These are phyloP conservation scores for Origma solitaria DNA, from an alignment of 2,113 vertebrate species.

Conservation along the genomic window DNA sequence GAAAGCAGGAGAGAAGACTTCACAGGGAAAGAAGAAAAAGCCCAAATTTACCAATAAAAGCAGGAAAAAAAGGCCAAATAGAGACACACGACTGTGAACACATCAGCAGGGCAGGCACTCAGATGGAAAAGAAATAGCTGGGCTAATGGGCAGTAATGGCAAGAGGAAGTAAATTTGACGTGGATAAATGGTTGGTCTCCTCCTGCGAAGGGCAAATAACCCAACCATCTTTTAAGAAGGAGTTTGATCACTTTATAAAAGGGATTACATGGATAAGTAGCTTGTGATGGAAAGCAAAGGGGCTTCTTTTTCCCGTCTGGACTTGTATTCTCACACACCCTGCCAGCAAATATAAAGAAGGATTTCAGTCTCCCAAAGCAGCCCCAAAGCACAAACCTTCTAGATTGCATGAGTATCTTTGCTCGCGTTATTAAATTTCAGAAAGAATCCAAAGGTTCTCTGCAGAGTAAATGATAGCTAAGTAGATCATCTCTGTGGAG, in stretches of 20 bases:
- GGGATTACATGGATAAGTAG: conserved; percentile 49
- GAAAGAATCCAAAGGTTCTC: conserved; percentile 56
- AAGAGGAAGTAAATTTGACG: not conserved
- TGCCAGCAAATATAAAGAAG: conserved; percentile 51
- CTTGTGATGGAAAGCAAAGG: conserved; percentile 24
- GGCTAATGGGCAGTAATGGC: conserved; percentile 11
- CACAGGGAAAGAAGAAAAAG: not conserved
- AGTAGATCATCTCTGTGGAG: conserved; percentile 57
- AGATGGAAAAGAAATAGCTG: conserved; percentile 6
- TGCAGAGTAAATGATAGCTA: conserved; percentile 61
- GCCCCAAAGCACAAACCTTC: conserved; percentile 37
- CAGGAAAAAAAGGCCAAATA: not conserved
- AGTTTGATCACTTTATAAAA: conserved; percentile 47
- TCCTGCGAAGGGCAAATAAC: conserved; percentile 17
- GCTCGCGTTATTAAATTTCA: conserved; percentile 45
- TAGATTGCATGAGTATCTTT: conserved; percentile 31
- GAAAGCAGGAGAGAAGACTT: not conserved
- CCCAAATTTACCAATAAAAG: not conserved
- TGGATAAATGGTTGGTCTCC: not conserved
- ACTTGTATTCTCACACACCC: not conserved
- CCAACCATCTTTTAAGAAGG: not conserved
- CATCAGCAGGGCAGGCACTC: not conserved
- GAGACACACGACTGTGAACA: not conserved
- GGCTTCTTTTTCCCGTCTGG: conserved; percentile 1
- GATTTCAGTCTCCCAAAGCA: conserved; percentile 55